Conservation (phyloP, 1,140 invertebrate species). For the Cydia splendana region DNA sequence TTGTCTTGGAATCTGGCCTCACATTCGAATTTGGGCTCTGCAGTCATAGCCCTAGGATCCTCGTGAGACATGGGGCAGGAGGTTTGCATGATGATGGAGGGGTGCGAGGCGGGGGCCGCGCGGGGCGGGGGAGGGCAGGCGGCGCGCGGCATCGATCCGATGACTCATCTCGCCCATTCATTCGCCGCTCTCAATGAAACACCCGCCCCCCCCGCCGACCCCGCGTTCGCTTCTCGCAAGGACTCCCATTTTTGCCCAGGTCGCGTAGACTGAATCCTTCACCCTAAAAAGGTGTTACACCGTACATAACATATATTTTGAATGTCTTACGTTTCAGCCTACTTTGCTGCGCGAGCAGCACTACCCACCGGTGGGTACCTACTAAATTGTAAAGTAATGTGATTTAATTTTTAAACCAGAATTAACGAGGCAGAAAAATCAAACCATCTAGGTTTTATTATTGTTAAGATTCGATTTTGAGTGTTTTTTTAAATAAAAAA, state of each 20-base stretch:
- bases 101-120: constrained; percentile 33
- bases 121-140: constrained; percentile 6
- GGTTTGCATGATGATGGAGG: constrained; percentile 49
- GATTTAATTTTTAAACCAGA: no score
- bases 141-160: constrained; percentile 62
- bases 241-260: constrained; percentile 62
- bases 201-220: constrained; percentile 45
- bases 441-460: no score
- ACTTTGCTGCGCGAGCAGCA: not conserved
- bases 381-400: no score
- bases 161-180: constrained; percentile 75
- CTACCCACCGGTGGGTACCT: no score
- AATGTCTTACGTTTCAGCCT: constrained; percentile 8
- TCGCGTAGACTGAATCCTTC: constrained; percentile 60
- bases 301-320: constrained; percentile 51
- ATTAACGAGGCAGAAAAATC: no score
- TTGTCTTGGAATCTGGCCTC: not conserved
- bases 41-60: constrained; percentile 33
- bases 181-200: constrained; percentile 74
- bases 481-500: no score
- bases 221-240: constrained; percentile 58
- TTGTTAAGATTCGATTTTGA: no score
- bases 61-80: constrained; percentile 7
- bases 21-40: constrained; percentile 40
- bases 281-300: constrained; percentile 47